Evolutionary conservation across 2,113 vertebrate species (phyloP), one percentile per base, ranked within the genome.

Genomic region (Corynorhinus townsendii): DNA sequence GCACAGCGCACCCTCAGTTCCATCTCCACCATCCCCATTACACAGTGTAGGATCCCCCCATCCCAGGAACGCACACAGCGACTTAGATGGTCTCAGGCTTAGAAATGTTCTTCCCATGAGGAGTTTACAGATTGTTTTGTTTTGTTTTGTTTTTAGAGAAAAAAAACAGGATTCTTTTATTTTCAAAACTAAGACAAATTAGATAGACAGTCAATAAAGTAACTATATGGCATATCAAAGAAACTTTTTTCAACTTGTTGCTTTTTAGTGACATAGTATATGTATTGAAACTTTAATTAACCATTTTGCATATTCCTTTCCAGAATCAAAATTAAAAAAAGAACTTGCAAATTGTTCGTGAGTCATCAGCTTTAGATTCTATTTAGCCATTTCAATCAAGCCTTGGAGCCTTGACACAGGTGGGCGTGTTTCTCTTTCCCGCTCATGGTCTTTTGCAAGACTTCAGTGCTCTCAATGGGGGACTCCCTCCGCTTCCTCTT

Each of bases 311-410:
- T 15, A 86, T 30, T 47, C 1, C 8, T 49, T 92, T 80, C 17
- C 24, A 38, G 8, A 9, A 47, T 33, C 17, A 68, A 80, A 89
- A 77, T 33, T 62, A 0, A 12, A 62, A 62, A 59, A 0, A 3
- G 54, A 38, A 62, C 20, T 85, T 87, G 9, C 22, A 80, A 73
- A 91, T 80, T 62, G 90, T 54, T 71, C 80, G 15, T 85, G 73
- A 69, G 3, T 59, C 30, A 66, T 68, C 64, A 81, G 20, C 14
- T 47, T 89, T 26, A 69, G 20, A 54, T 79, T 66, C 52, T 73
- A 12, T 8, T 62, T 20, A 43, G n/a, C 33, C 4, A 22, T 85
- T 88, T 52, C 66, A 33, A 59, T 59, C 10, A 89, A 38, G 73
- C 28, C 30, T 45, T 54, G n/a, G 12, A 10, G 2, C n/a, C 22